A percentile compares a stretch with the other conserved stretches of the same genome.
Evolutionary conservation across 2,797 vertebrate species (phyloP).

Genomic region (Danio jaintianensis): DNA sequence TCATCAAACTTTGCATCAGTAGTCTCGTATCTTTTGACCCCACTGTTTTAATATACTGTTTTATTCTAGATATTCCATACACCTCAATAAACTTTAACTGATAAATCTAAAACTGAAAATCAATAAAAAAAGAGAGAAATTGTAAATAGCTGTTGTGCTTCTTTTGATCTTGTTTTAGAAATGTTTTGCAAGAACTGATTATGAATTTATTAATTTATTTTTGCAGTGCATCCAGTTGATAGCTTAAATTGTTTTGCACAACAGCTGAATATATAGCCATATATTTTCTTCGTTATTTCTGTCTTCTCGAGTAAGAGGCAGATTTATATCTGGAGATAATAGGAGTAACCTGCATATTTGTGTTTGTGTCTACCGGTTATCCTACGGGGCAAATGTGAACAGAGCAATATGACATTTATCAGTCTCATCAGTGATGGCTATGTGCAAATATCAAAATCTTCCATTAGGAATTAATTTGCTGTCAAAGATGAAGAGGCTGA

Average conservation of each 20-base stretch:
- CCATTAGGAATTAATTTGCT: conserved; percentile 27
- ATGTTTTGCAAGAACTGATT: not conserved
- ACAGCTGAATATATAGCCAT: conserved; percentile 5
- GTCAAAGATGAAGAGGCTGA: conserved; percentile 19
- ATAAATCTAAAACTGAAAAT: not conserved
- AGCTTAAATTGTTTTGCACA: not conserved
- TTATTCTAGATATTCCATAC: not conserved
- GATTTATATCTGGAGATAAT: conserved; percentile 11
- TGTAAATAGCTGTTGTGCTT: not conserved
- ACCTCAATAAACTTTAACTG: not conserved
- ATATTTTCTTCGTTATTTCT: conserved; percentile 9
- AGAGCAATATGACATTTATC: conserved; percentile 41
- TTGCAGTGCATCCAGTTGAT: not conserved
- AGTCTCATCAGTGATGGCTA: conserved; percentile 33
- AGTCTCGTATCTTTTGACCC: not conserved
- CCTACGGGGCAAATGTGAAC: conserved; percentile 14
- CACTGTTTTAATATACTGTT: not conserved
- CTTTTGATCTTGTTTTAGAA: not conserved
- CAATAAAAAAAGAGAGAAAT: not conserved
- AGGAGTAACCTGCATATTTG: conserved; percentile 28
- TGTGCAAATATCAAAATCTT: conserved; percentile 17
- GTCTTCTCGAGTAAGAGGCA: not conserved
- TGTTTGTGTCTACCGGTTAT: conserved; percentile 9
- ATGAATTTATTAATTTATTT: not conserved
- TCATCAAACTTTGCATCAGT: not conserved